Conservation (phyloP, 1,140 invertebrate genomes). For the Pseudomyrmex gracilis region DNA sequence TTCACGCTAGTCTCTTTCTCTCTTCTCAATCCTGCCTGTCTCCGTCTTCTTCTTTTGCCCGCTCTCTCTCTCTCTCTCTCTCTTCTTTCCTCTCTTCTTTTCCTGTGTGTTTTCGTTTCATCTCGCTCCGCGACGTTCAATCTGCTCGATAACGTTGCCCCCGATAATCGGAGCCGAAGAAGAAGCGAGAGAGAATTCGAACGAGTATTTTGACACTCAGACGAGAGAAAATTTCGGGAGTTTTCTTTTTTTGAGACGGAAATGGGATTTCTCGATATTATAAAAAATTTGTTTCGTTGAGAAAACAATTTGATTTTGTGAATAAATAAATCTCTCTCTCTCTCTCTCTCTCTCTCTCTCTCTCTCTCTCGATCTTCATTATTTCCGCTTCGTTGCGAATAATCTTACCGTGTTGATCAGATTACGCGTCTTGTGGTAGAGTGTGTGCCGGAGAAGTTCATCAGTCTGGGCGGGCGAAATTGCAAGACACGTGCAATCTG, state of each 20-base stretch:
- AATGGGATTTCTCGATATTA: not conserved
- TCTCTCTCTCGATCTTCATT: not conserved
- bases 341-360: not conserved
- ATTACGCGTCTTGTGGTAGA: not conserved
- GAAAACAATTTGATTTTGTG: not conserved
- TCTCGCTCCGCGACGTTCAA: conserved; percentile 38
- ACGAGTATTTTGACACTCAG: conserved; percentile 20
- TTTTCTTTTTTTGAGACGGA: not conserved
- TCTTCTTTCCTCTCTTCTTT: conserved; percentile 2
- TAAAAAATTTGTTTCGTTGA: not conserved
- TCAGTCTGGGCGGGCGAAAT: conserved; percentile 5
- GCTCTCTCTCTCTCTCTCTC: not conserved
- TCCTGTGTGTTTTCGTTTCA: conserved; percentile 42
- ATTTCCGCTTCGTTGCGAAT: too few species aligned
- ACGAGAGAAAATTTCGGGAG: not conserved
- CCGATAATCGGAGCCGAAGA: conserved; percentile 29
- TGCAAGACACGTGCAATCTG: conserved; percentile 62
- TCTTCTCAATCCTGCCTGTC: conserved; percentile 37
- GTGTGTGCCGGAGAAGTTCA: not conserved
- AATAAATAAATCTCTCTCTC: not conserved
- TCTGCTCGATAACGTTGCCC: conserved; percentile 5
- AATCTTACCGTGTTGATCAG: not conserved
- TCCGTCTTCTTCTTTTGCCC: not conserved
- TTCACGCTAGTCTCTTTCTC: not conserved
- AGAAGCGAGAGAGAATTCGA: conserved; percentile 15